Evolutionary conservation across 2,888 invertebrate genomes (phyloP).

Genomic region (Drosophila lutescens): DNA sequence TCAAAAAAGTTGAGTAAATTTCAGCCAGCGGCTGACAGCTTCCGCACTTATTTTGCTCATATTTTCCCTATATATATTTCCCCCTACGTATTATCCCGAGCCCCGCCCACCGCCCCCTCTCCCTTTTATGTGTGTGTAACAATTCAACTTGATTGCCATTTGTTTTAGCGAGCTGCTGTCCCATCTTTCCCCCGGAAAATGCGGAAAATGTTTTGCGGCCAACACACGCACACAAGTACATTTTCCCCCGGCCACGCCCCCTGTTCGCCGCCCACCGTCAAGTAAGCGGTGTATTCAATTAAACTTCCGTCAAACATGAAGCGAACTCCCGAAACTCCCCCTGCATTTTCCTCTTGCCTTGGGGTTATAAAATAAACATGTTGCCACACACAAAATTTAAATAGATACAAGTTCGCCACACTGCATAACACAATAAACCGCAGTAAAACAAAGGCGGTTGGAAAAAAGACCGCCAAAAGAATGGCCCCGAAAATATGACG

Average conservation of each 20-base stretch:
- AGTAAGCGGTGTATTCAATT: slow-evolving; percentile 77
- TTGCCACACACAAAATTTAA: slow-evolving; percentile 82
- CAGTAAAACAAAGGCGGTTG: slow-evolving; percentile 47
- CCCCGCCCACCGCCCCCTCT: not conserved
- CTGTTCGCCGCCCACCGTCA: slow-evolving; percentile 21
- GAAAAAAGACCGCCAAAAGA: slow-evolving; percentile 18
- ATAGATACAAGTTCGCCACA: slow-evolving; percentile 80
- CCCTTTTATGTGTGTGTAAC: slow-evolving; percentile 44
- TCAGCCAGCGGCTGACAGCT: slow-evolving; percentile 46
- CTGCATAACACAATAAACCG: slow-evolving; percentile 79
- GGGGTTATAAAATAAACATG: slow-evolving; percentile 83
- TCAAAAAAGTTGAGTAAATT: slow-evolving; percentile 77
- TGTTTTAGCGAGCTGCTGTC: slow-evolving; percentile 68
- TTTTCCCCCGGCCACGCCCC: slow-evolving; percentile 26
- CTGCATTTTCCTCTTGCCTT: slow-evolving; percentile 52
- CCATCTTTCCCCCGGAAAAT: slow-evolving; percentile 28
- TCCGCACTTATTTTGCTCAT: slow-evolving; percentile 22
- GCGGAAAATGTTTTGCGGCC: slow-evolving; percentile 75
- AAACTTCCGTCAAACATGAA: slow-evolving; percentile 80
- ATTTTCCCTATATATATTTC: slow-evolving; percentile 23
- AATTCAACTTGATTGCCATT: slow-evolving; percentile 79
- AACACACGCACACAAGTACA: slow-evolving; percentile 64
- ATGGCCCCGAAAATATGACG: slow-evolving; percentile 1
- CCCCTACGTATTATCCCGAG: slow-evolving; percentile 1
- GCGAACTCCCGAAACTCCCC: slow-evolving; percentile 20